phyloP scores from a whole-genome alignment of 2,113 vertebrate genomes.

The Jaculus jaculus region DNA sequence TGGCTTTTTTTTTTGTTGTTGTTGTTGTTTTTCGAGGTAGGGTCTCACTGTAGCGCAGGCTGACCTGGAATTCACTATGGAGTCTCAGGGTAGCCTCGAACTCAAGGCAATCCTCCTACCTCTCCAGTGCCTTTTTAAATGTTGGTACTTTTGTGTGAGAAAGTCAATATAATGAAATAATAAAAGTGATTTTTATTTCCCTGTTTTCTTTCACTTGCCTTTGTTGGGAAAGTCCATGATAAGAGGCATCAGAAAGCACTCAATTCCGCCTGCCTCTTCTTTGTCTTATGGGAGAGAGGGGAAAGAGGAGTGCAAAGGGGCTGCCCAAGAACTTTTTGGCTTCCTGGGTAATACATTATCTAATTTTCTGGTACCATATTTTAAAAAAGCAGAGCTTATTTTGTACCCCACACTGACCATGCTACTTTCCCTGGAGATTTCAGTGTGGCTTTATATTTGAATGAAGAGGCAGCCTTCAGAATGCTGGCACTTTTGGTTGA shows the following conservation, averaged over 20 bases:
- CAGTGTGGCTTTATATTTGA: constrained; percentile 87
- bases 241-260: not conserved
- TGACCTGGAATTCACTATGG: too few relatives aligned
- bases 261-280: not conserved
- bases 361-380: constrained; percentile 88
- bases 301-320: not conserved
- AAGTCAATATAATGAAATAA: not conserved
- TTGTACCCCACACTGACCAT: constrained; percentile 85
- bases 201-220: not conserved
- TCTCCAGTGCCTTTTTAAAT: too few relatives aligned
- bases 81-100: too few relatives aligned
- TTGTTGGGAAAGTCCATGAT: not conserved
- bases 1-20: too few relatives aligned
- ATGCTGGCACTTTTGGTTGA: not conserved
- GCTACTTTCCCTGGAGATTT: constrained; percentile 89
- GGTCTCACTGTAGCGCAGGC: too few relatives aligned
- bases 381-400: constrained; percentile 87
- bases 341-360: constrained; percentile 76
- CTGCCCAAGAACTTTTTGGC: not conserved
- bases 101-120: too few relatives aligned
- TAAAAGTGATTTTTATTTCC: not conserved
- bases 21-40: too few relatives aligned
- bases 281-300: not conserved
- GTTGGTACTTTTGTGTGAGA: not conserved
- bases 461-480: too few relatives aligned